Evolutionary conservation across 2,888 invertebrate genomes (phyloP).

Genomic region (Linnaemya tessellans): DNA sequence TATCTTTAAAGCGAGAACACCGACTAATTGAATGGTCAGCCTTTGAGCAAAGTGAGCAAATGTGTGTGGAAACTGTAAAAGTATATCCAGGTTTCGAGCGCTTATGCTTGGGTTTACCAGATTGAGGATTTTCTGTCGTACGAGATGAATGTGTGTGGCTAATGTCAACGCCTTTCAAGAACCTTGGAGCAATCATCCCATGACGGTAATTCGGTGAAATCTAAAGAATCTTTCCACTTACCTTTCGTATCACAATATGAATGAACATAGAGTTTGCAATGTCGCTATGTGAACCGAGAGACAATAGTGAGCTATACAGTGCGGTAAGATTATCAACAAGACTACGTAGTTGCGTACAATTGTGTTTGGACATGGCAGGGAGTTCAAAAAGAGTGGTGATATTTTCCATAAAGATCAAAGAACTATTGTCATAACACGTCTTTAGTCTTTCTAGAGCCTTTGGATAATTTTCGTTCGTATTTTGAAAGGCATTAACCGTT

Average conservation of each 20-base stretch:
- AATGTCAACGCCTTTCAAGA: conserved; percentile 44
- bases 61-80: conserved; percentile 13
- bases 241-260: conserved; percentile 35
- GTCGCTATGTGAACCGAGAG: conserved; percentile 43
- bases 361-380: no score
- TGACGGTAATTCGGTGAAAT: conserved; percentile 23
- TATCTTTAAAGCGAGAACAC: no score
- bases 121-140: not conserved
- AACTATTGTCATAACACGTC: conserved; percentile 25
- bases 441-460: conserved; percentile 54
- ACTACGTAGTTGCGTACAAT: conserved; percentile 34
- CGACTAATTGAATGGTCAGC: no score
- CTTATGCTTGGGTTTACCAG: not conserved
- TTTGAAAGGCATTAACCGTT: conserved; percentile 40
- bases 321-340: conserved; percentile 48
- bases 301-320: conserved; percentile 47
- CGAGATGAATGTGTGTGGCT: not conserved
- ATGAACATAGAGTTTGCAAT: conserved; percentile 51
- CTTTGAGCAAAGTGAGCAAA: no score
- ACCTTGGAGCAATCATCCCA: conserved; percentile 47
- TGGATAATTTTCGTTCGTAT: conserved; percentile 53
- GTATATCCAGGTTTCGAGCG: not conserved
- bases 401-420: conserved; percentile 47
- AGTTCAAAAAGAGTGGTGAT: no score
- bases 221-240: conserved; percentile 44